phyloP scores from a whole-genome alignment of 1,140 invertebrate genomes.

The Rhagoletis zephyria region DNA sequence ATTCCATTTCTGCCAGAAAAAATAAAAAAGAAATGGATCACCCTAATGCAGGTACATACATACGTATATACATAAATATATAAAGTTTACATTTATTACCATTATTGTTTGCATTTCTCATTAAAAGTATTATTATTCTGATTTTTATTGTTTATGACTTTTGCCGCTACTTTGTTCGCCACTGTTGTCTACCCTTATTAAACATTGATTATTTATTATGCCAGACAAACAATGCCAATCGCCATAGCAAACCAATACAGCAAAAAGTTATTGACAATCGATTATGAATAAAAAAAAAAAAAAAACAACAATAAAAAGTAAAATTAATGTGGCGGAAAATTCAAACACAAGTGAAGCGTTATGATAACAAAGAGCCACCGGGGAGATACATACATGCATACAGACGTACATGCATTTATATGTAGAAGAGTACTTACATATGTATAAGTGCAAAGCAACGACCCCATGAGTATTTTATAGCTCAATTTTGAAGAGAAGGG shows the following conservation, averaged over 20 bases:
- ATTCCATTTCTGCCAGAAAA: too few species aligned
- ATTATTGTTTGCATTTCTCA: neutral
- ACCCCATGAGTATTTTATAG: too few species aligned
- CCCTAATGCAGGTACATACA: too few species aligned
- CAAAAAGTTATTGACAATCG: constrained; percentile 11
- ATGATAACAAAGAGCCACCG: constrained; percentile 1
- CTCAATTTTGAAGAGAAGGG: too few species aligned
- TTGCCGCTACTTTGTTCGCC: neutral
- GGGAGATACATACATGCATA: too few species aligned
- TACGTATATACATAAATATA: too few species aligned
- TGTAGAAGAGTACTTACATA: too few species aligned
- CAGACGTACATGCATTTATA: too few species aligned
- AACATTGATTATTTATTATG: constrained; percentile 7
- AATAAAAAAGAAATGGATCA: too few species aligned
- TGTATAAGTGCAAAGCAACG: too few species aligned
- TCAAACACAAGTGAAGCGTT: neutral
- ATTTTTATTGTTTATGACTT: neutral
- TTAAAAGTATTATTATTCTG: neutral
- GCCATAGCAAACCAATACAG: constrained; percentile 9
- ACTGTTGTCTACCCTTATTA: neutral
- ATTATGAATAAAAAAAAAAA: neutral
- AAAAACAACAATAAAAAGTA: neutral
- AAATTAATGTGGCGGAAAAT: constrained; percentile 43
- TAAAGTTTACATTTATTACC: neutral
- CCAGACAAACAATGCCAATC: constrained; percentile 28